Base-by-base conservation (phyloP, 1,140 invertebrate species). In the Proctacanthus coquilletti region DNA sequence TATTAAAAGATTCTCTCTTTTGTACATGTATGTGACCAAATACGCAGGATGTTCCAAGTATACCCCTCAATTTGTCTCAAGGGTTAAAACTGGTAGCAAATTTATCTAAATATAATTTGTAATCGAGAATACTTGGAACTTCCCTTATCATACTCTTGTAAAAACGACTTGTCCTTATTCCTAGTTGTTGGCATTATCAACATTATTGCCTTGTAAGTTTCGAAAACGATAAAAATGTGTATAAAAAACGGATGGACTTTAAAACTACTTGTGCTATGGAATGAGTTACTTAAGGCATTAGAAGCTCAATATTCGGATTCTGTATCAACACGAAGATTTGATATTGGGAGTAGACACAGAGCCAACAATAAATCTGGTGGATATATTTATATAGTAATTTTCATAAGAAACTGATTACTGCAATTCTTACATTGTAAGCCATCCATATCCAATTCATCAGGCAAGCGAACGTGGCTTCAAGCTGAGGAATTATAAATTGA, bases 251-350 rank as follows among this genome's bases (percentile, higher is more conserved):
- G 23, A 9, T 27, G 8, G 23, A 27, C 13, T 8, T 27, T 13
- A 9, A 8, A 27, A 8, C 8, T 8, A 27, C 23, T 27, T 13
- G 13, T 27, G 23, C 8, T 27, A 13, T 8, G 8, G 23, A 27
- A 8, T 27, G 8, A 13, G 23, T 9, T 27, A 21, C 13, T 66
- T 60, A 78, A 42, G 75, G 74, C 65, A 74, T 78, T 11, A 84
- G 56, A 29, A 84, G 68, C 60, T 83, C 82, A 60, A 88, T 87
- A 56, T 87, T 84, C n/a, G 84, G 84, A 34, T 80, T 82, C 46
- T 88, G 84, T 53, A 81, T 65, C 41, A 77, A 63, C 46, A 77
- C 68, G 47, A 85, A 78, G 36, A 83, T 68, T 63, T 83, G 76
- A 55, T 88, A 89, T 49, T 84, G 78, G 0, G 84, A 82, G 42